Evolutionary conservation across 2,888 invertebrate genomes (phyloP), one percentile per base, ranked within the genome.

Genomic region (Stictocephala bisonia): DNA sequence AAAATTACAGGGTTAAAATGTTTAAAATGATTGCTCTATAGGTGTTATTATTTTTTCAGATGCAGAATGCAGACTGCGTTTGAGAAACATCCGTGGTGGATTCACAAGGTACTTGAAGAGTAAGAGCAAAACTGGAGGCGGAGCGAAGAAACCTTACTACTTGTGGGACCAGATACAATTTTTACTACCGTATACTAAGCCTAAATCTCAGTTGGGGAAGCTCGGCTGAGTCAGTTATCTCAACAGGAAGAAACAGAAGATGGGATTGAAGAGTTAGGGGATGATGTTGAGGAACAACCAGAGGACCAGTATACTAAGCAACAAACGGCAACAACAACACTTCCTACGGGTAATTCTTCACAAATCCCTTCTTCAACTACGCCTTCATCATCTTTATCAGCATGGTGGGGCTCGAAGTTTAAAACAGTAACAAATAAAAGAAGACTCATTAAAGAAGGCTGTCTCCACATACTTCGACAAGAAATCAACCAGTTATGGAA

Each of bases 111-210:
- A 58, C 22, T 13, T 58, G n/a, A 58, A 22, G 22, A 26, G n/a
- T 24, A 58, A 58, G 2, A 58, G 29, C 22, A 58, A 24, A 24
- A 26, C 58, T 58, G 58, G 58, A 22, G 26, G 58, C 58, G 58
- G 20, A 20, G 24, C 58, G 22, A 58, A 27, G 29, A 58, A 58
- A 58, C 58, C 58, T 13, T 58, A 26, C 29, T 58, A 58, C 29
- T n/a, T 58, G n/a, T 58, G 58, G 58, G 7, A 58, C 29, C 58
- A 58, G 24, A 15, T 58, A 29, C 26, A 58, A 27, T n/a, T 58
- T 26, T 27, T 58, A 22, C 29, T 58, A 27, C 58, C 58, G 11
- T 58, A 58, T 22, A 58, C 58, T n/a, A 58, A 58, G n/a, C 26
- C 24, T 58, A 58, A 27, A 22, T 13, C 1, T 15, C 58, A 58